These are phyloP conservation scores for Saccopteryx bilineata DNA, from an alignment of 2,113 vertebrate species.

Conservation along the genomic window DNA sequence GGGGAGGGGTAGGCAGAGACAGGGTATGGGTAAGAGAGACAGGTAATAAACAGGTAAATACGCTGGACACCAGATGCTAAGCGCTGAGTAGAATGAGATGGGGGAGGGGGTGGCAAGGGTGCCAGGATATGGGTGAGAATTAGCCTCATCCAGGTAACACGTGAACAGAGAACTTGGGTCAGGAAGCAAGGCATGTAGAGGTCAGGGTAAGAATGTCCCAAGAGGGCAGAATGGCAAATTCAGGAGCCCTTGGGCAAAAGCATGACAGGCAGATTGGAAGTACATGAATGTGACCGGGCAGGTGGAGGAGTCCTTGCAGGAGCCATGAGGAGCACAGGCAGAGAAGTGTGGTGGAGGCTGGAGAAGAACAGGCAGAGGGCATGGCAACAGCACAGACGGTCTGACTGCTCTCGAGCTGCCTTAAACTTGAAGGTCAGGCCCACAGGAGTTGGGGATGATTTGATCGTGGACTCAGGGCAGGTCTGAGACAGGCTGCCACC, in stretches of 20 bases:
- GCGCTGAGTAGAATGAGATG: neutral
- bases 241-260: neutral
- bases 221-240: neutral
- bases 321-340: neutral
- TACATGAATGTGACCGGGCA: neutral
- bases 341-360: neutral
- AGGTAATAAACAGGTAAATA: neutral
- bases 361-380: neutral
- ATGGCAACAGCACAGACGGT: accelerated
- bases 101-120: neutral
- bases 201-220: neutral
- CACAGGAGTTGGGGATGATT: accelerated
- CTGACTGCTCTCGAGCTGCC: neutral
- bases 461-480: neutral
- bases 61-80: accelerated
- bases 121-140: neutral
- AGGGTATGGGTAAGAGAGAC: neutral
- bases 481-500: neutral
- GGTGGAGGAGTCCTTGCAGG: neutral
- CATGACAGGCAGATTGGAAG: neutral
- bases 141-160: neutral
- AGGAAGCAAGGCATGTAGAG: neutral
- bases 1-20: too few relatives aligned
- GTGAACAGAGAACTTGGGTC: neutral
- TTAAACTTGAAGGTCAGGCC: neutral